Percentiles rank a stretch among this genome's conserved stretches.
phyloP scores from a whole-genome alignment of 2,888 invertebrate genomes.

The Ctena decussata region DNA sequence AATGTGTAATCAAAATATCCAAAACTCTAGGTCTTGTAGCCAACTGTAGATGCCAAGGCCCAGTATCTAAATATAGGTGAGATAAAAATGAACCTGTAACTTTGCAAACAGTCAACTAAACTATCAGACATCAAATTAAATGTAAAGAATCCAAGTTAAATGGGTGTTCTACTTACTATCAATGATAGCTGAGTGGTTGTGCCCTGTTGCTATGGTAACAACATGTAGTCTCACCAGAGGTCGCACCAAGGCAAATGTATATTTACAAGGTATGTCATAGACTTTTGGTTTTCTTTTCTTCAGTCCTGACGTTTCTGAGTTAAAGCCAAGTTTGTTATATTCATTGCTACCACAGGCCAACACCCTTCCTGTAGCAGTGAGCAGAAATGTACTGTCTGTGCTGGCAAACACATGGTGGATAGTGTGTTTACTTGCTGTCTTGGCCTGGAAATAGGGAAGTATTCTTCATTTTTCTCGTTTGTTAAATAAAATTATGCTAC shows the following conservation, averaged over 20 bases:
- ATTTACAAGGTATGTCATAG: conserved; percentile 85
- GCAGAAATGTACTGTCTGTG: conserved; percentile 83
- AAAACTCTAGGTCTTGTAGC: no score
- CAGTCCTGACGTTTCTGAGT: conserved; percentile 83
- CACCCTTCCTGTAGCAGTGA: conserved; percentile 83
- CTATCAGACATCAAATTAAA: no score
- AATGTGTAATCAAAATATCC: no score
- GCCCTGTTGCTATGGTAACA: conserved; percentile 81
- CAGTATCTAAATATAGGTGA: no score
- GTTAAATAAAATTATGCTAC: no score
- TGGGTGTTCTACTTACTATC: conserved; percentile 82
- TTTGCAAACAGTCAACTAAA: no score
- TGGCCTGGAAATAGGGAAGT: conserved; percentile 77
- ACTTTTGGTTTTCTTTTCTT: conserved; percentile 80
- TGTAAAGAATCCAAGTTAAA: no score
- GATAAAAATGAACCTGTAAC: no score
- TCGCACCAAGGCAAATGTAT: conserved; percentile 83
- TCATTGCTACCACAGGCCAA: conserved; percentile 86
- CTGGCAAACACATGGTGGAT: conserved; percentile 83
- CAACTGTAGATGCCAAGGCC: no score
- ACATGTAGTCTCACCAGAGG: conserved; percentile 82
- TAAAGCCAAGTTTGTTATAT: conserved; percentile 86
- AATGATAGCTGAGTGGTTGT: conserved; percentile 84
- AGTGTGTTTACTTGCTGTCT: conserved; percentile 79
- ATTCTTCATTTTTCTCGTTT: no score